Percentiles rank a stretch among this genome's conserved stretches.
Evolutionary conservation across 2,888 invertebrate genomes (phyloP).

Genomic region (Lycaena phlaeas): DNA sequence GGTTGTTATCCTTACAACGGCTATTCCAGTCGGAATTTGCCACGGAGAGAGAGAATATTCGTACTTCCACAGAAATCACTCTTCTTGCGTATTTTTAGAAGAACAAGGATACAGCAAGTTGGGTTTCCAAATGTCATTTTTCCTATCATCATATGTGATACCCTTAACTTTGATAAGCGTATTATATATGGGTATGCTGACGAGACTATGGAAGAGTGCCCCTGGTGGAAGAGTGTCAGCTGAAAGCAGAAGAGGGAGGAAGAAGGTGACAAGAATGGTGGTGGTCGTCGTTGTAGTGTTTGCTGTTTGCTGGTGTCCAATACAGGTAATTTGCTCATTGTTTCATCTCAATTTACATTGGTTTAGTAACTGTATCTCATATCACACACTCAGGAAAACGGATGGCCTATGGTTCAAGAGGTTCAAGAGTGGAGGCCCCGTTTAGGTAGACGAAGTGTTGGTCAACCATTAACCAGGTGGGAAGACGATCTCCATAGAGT

Average conservation of each 20-base stretch:
- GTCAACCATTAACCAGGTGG: too few species aligned
- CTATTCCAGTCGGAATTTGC: constrained; percentile 83
- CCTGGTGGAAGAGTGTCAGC: constrained; percentile 87
- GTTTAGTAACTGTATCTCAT: too few species aligned
- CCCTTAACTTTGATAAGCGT: constrained; percentile 90
- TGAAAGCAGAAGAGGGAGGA: constrained; percentile 87
- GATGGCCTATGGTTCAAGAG: too few species aligned
- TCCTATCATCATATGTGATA: constrained; percentile 89
- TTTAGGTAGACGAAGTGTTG: too few species aligned
- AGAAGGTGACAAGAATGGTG: constrained; percentile 93
- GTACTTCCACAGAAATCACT: constrained; percentile 75
- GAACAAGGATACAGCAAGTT: constrained; percentile 75
- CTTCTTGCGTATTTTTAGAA: constrained; percentile 79
- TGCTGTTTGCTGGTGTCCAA: constrained; percentile 95
- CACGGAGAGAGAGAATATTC: constrained; percentile 82
- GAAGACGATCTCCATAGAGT: too few species aligned
- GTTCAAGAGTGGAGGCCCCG: too few species aligned
- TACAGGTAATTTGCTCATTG: constrained; percentile 87
- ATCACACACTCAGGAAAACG: too few species aligned
- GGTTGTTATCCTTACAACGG: constrained; percentile 84
- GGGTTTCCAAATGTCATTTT: constrained; percentile 84
- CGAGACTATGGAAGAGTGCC: constrained; percentile 87
- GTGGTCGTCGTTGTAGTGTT: constrained; percentile 93
- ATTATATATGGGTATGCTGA: constrained; percentile 91
- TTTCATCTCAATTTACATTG: too few species aligned